Percentiles rank a stretch among this genome's conserved stretches.
phyloP scores from a whole-genome alignment of 2,888 invertebrate species.

The Drosophila kuntzei region DNA sequence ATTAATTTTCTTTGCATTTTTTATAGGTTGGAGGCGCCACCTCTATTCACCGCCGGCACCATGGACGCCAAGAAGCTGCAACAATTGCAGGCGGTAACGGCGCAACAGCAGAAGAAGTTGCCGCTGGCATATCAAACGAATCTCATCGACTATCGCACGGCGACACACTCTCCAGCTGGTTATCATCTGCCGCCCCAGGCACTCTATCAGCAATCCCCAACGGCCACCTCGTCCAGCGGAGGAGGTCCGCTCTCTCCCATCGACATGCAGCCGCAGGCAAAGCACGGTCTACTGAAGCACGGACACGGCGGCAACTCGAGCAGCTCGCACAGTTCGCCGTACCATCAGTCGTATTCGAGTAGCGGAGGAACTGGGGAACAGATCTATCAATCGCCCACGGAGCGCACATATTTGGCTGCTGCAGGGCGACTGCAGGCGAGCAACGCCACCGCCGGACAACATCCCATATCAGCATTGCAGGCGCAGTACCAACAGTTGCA shows the following conservation, averaged over 20 bases:
- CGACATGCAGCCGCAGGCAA: slow-evolving; percentile 83
- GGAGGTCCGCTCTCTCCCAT: slow-evolving; percentile 84
- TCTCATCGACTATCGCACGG: slow-evolving; percentile 86
- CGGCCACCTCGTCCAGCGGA: slow-evolving; percentile 82
- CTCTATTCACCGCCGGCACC: slow-evolving; percentile 87
- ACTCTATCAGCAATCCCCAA: slow-evolving; percentile 81
- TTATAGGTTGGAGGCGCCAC: slow-evolving; percentile 90
- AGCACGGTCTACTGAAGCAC: slow-evolving; percentile 74
- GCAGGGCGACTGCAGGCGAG: slow-evolving; percentile 77
- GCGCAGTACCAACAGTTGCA: slow-evolving; percentile 89
- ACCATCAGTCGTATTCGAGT: slow-evolving; percentile 87
- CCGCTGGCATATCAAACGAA: slow-evolving; percentile 86
- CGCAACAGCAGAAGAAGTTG: slow-evolving; percentile 85
- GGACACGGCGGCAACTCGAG: slow-evolving; percentile 77
- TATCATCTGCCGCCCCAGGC: slow-evolving; percentile 72
- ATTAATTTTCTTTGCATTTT: background rate
- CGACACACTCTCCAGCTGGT: slow-evolving; percentile 86
- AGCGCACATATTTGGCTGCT: slow-evolving; percentile 87
- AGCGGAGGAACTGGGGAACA: slow-evolving; percentile 80
- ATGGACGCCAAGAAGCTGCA: slow-evolving; percentile 90
- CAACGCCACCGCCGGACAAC: slow-evolving; percentile 74
- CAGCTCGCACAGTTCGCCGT: slow-evolving; percentile 82
- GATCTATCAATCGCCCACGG: slow-evolving; percentile 86
- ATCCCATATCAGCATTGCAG: slow-evolving; percentile 85
- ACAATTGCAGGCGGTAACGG: slow-evolving; percentile 84